These are phyloP conservation scores for Spodoptera littoralis DNA, from an alignment of 2,888 invertebrate genomes.

Conservation along the genomic window DNA sequence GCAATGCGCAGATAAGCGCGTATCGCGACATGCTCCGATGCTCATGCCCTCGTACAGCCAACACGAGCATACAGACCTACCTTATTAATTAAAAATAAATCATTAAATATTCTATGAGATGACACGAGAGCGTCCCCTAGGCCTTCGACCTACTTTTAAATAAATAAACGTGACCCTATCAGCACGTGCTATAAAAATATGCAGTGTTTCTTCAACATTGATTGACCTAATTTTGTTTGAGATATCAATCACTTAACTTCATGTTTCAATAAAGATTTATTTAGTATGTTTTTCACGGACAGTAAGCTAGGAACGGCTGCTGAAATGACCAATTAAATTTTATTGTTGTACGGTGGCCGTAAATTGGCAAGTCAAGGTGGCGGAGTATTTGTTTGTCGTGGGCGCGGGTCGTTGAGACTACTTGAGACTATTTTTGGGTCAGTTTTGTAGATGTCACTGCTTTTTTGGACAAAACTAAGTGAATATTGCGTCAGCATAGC, in stretches of 20 bases:
- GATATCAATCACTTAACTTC: constrained; percentile 29
- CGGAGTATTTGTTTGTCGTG: constrained; percentile 39
- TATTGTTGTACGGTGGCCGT: constrained; percentile 50
- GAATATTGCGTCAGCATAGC: too few relatives aligned
- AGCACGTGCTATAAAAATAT: constrained; percentile 10
- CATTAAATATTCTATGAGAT: constrained; percentile 11
- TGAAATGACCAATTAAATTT: constrained; percentile 57
- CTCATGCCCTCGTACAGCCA: constrained; percentile 57
- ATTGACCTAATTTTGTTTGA: constrained; percentile 29
- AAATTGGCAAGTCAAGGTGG: constrained; percentile 58
- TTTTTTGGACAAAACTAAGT: constrained; percentile 3
- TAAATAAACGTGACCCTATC: constrained; percentile 12
- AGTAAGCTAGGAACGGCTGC: constrained; percentile 39
- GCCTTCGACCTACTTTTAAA: constrained; percentile 15
- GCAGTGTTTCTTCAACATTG: constrained; percentile 4
- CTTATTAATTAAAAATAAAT: constrained; percentile 43
- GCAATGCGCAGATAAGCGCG: constrained; percentile 73
- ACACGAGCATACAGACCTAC: constrained; percentile 47
- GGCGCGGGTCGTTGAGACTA: constrained; percentile 40
- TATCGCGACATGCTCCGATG: constrained; percentile 69
- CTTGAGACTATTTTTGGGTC: constrained; percentile 31
- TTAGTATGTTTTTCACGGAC: constrained; percentile 37
- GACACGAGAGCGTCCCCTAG: constrained; percentile 7
- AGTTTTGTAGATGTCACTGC: constrained; percentile 18
- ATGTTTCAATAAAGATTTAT: constrained; percentile 16